Percentiles rank a stretch among this genome's conserved stretches.
Conservation (phyloP, 2,888 invertebrate species). For the Sialis lutaria region DNA sequence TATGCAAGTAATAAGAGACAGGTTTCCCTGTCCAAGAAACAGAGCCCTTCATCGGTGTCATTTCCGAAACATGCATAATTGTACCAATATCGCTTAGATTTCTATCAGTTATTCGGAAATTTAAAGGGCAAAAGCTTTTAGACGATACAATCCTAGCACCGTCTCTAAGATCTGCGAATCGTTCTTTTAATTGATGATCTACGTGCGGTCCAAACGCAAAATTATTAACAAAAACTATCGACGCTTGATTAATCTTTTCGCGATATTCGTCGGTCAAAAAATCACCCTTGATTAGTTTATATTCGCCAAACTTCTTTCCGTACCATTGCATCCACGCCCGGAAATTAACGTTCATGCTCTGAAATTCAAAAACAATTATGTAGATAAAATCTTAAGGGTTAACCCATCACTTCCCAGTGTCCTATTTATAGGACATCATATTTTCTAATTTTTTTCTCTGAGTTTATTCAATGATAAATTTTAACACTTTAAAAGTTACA, state of each 20-base stretch:
- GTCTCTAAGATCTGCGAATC: conserved; percentile 90
- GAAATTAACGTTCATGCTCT: conserved; percentile 82
- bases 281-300: conserved; percentile 84
- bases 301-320: conserved; percentile 85
- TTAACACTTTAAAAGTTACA: no score
- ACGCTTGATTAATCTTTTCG: conserved; percentile 84
- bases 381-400: neutral
- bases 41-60: conserved; percentile 86
- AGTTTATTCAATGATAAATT: no score
- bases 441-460: no score
- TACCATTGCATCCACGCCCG: conserved; percentile 96
- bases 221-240: conserved; percentile 98
- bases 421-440: no score
- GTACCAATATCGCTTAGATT: conserved; percentile 97
- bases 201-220: conserved; percentile 97
- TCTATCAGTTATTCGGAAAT: conserved; percentile 94
- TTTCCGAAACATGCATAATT: conserved; percentile 95
- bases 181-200: conserved; percentile 89
- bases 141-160: conserved; percentile 96
- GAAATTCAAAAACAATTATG: conserved; percentile 17
- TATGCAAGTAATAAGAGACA: conserved; percentile 95
- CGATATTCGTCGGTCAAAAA: conserved; percentile 84
- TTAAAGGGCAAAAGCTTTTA: conserved; percentile 96
- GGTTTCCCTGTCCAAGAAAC: conserved; percentile 99
- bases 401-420: neutral